phyloP scores from a whole-genome alignment of 2,888 invertebrate species.

The Fragum whitleyi region DNA sequence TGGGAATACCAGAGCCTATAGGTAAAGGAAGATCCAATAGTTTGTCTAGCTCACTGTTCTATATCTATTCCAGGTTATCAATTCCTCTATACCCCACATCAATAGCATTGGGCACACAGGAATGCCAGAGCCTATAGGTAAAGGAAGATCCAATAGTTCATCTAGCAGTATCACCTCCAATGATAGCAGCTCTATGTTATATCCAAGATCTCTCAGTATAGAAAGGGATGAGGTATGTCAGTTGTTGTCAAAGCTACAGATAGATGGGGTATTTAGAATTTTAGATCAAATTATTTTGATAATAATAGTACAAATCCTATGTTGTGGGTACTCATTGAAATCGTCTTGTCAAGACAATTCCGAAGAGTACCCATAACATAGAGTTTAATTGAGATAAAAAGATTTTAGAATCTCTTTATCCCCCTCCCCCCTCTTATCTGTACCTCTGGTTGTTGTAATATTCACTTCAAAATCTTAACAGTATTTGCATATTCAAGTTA shows the following conservation, averaged over 20 bases:
- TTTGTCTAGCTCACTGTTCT: slow-evolving; percentile 77
- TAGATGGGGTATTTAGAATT: too few relatives aligned
- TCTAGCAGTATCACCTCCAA: slow-evolving; percentile 79
- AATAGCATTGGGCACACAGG: neutral
- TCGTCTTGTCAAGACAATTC: too few relatives aligned
- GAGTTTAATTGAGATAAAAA: neutral
- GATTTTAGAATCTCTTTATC: too few relatives aligned
- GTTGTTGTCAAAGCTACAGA: too few relatives aligned
- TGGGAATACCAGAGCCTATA: slow-evolving; percentile 82
- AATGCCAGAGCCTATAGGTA: slow-evolving; percentile 84
- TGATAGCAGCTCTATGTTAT: slow-evolving; percentile 71
- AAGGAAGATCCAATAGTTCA: slow-evolving; percentile 83
- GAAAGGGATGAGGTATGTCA: slow-evolving; percentile 84
- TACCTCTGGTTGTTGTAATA: too few relatives aligned
- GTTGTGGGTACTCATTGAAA: too few relatives aligned
- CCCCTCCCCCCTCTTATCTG: too few relatives aligned
- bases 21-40: slow-evolving; percentile 85
- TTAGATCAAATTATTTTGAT: too few relatives aligned
- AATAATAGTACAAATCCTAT: too few relatives aligned
- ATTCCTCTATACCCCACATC: neutral
- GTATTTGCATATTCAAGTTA: too few relatives aligned
- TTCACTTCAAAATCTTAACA: too few relatives aligned
- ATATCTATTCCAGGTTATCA: neutral
- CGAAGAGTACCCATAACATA: too few relatives aligned
- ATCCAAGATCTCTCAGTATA: slow-evolving; percentile 85